These are phyloP conservation scores for Empidonax traillii DNA, from an alignment of 2,113 vertebrate genomes.

Conservation along the genomic window DNA sequence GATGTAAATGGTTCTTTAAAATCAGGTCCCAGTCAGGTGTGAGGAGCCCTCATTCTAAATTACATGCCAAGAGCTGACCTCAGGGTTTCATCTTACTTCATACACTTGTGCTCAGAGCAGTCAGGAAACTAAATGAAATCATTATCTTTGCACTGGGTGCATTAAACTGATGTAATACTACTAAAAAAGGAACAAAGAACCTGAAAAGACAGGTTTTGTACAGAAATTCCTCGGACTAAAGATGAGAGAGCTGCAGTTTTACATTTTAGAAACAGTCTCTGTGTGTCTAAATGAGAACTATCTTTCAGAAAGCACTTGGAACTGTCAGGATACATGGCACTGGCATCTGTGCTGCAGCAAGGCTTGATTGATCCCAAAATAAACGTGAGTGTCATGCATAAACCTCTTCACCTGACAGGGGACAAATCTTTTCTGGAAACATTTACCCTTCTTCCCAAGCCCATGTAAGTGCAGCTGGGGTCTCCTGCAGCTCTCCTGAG, in stretches of 20 bases:
- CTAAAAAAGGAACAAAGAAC: background rate
- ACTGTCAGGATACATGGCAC: background rate
- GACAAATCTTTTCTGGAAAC: background rate
- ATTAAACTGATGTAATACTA: background rate
- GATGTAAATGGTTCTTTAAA: background rate
- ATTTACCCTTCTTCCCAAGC: background rate
- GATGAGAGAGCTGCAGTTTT: background rate
- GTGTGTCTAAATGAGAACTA: background rate
- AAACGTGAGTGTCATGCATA: background rate
- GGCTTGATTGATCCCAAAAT: background rate
- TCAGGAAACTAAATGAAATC: background rate
- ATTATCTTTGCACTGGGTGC: background rate
- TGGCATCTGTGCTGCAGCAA: background rate
- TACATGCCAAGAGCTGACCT: background rate
- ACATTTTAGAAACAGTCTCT: background rate
- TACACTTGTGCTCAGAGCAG: background rate
- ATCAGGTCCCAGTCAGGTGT: background rate
- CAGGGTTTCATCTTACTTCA: background rate
- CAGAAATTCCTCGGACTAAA: background rate
- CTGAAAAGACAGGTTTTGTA: background rate
- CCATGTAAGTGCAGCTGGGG: background rate
- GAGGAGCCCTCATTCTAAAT: background rate
- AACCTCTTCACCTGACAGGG: background rate
- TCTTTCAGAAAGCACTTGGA: background rate
- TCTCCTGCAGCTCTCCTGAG: background rate